Percentiles rank a stretch among this genome's conserved stretches.
Conservation (phyloP, 2,113 vertebrate species). For the Leucoraja erinaceus region DNA sequence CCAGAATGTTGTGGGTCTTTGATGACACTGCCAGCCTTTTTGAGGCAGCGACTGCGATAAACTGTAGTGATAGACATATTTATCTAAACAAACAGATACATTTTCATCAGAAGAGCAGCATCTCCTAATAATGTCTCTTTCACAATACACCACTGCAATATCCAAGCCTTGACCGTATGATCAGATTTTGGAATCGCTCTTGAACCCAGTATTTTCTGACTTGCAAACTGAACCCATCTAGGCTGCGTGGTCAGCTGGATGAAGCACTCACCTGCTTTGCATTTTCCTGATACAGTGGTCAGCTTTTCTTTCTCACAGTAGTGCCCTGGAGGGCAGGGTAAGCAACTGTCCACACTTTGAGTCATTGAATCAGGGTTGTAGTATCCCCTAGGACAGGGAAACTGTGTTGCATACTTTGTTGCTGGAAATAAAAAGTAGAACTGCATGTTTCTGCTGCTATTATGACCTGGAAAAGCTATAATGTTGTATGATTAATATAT, state of each 20-base stretch:
- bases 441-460: background rate
- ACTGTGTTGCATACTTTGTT: constrained; percentile 71
- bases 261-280: constrained; percentile 71
- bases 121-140: background rate
- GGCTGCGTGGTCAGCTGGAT: background rate
- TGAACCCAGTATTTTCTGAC: background rate
- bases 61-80: background rate
- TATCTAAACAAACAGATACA: background rate
- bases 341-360: constrained; percentile 86
- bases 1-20: no score
- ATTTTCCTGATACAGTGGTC: constrained; percentile 69
- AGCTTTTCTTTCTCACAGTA: constrained; percentile 81
- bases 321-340: constrained; percentile 82
- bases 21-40: no score
- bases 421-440: constrained; percentile 54
- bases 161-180: background rate
- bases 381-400: constrained; percentile 86
- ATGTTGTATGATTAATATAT: background rate
- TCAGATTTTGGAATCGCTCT: background rate
- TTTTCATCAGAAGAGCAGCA: background rate
- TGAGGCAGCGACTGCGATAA: no score
- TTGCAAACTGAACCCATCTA: background rate
- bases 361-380: constrained; percentile 83
- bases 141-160: background rate
- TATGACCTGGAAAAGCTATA: no score